A percentile compares a stretch with the other conserved stretches of the same genome.
phyloP scores from a whole-genome alignment of 2,888 invertebrate genomes.

The Synergus gifuensis region DNA sequence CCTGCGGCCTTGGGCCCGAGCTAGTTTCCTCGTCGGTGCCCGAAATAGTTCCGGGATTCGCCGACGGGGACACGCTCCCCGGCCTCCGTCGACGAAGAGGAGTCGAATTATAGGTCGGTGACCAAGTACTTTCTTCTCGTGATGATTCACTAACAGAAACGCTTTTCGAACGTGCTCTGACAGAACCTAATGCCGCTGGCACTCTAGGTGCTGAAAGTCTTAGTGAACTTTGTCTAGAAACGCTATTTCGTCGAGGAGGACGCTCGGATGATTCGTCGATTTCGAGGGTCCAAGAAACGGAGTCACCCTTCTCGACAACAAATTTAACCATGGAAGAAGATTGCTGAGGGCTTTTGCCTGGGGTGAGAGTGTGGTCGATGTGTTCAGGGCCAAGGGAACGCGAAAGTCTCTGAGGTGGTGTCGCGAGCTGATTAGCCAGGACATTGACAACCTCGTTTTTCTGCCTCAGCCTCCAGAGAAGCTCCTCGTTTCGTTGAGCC shows the following conservation, averaged over 20 bases:
- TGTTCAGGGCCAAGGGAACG: constrained; percentile 71
- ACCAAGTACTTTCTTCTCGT: constrained; percentile 61
- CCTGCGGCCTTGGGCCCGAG: constrained; percentile 82
- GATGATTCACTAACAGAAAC: constrained; percentile 69
- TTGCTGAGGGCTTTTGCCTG: constrained; percentile 75
- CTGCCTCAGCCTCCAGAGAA: constrained; percentile 91
- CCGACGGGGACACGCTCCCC: constrained; percentile 76
- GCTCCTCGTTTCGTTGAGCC: constrained; percentile 91
- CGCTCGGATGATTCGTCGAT: constrained; percentile 79
- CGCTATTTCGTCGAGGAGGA: constrained; percentile 42
- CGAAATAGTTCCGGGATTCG: constrained; percentile 74
- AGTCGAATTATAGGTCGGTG: constrained; percentile 70
- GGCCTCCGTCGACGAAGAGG: constrained; percentile 68
- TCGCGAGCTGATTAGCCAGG: constrained; percentile 70
- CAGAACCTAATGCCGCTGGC: constrained; percentile 45
- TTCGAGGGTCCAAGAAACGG: constrained; percentile 92
- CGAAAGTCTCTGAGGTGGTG: constrained; percentile 64
- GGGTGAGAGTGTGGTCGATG: constrained; percentile 59
- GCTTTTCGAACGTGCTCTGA: constrained; percentile 72
- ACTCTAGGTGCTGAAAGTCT: constrained; percentile 65
- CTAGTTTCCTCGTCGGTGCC: constrained; percentile 74
- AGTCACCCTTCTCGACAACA: constrained; percentile 91
- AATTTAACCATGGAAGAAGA: constrained; percentile 90
- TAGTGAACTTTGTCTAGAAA: constrained; percentile 70
- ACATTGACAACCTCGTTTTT: constrained; percentile 85